Evolutionary conservation across 2,888 invertebrate species (phyloP), one percentile per base, ranked within the genome.

Genomic region (Exocentrus adspersus): DNA sequence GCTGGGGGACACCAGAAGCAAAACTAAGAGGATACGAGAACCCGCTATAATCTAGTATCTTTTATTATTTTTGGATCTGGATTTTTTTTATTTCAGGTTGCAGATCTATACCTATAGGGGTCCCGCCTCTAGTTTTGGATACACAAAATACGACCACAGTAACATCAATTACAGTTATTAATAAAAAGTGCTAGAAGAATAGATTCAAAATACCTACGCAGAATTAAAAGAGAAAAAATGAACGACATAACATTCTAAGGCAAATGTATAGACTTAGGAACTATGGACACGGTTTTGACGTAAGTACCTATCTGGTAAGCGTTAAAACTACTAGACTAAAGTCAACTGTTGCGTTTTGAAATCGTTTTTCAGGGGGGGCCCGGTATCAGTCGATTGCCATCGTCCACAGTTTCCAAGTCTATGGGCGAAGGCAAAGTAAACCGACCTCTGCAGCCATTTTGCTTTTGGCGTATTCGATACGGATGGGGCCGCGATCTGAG

Each of bases 391-490:
- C 24, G 7, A 24, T n/a, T n/a, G 24, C 24, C 24, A 24, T 24
- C 7, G 24, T 24, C 24, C 7, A 24, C 7, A 24, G 24, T 24
- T 24, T 24, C 24, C 24, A 24, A 24, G 24, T 24, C 24, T 24
- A 24, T 24, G 30, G 32, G 24, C 24, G 7, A 57, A 64, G 42
- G 61, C 52, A 62, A 54, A 54, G 62, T 63, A 62, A 82, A 85
- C 86, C 84, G 85, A 86, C 88, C 83, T 87, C 86, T 86, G 92
- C 93, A 82, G 95, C 94, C 97, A 98, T 97, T 90, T 97, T 97
- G 86, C 94, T 95, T 88, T 96, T 95, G 85, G 98, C 98, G 89
- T 93, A 98, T 88, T 98, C 98, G 85, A 98, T 97, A 84, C 97
- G 92, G 84, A 98, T 96, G 82, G 97, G 96, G 78, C 97, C 97